Evolutionary conservation across 37 sponge, comb jelly and placozoan genomes (phyloP).

Genomic region (Lycopodina hypogea): DNA sequence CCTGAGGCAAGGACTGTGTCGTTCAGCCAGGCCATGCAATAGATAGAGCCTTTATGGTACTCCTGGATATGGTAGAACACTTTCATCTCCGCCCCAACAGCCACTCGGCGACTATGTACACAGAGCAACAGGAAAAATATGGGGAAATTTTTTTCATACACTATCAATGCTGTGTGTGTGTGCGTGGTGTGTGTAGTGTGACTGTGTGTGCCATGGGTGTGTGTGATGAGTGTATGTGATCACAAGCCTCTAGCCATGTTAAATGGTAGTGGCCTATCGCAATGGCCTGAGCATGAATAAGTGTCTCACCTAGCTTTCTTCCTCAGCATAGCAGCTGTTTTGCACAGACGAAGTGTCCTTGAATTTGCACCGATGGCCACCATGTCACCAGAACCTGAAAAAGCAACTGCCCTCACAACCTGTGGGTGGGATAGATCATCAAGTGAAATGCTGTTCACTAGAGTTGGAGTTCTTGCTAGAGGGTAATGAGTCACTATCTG

Average conservation of each 20-base stretch:
- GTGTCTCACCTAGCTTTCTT: conserved; percentile 1
- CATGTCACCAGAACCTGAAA: conserved; percentile 55
- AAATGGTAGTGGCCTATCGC: too few species aligned
- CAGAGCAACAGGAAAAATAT: too few species aligned
- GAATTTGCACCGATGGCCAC: conserved; percentile 95
- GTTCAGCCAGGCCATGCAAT: conserved; percentile 82
- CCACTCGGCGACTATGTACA: too few species aligned
- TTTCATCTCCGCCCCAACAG: conserved; percentile 2
- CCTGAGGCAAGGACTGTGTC: conserved; percentile 84
- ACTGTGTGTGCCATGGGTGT: not conserved
- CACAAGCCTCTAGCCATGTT: not conserved
- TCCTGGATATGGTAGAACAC: conserved; percentile 16
- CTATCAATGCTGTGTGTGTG: not conserved
- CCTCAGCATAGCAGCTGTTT: conserved; percentile 36
- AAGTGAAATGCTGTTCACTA: too few species aligned
- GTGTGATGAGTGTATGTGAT: not conserved
- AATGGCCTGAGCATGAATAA: too few species aligned
- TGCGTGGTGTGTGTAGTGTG: too few species aligned
- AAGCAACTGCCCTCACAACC: conserved; percentile 78
- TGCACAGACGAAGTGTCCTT: conserved; percentile 68
- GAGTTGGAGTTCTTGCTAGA: too few species aligned
- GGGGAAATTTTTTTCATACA: too few species aligned
- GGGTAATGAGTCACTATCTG: too few species aligned
- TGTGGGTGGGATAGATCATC: too few species aligned
- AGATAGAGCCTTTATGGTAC: conserved; percentile 91